Percentiles rank a stretch among this genome's conserved stretches.
Evolutionary conservation across 2,113 vertebrate genomes (phyloP).

Genomic region (Hemichromis elongatus): DNA sequence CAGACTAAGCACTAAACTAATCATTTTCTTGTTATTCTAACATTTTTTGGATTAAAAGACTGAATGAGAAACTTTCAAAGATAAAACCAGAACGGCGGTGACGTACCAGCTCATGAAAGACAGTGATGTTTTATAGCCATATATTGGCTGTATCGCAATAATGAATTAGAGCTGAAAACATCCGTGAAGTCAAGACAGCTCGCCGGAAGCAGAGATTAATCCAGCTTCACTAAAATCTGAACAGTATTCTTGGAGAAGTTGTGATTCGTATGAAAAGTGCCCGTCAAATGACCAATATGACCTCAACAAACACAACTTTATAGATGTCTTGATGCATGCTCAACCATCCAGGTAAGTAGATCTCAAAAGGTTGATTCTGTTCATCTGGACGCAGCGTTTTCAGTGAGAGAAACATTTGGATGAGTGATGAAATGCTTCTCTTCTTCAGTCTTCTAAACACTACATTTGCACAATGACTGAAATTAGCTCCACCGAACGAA

Average conservation of each 20-base stretch:
- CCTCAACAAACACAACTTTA: background rate
- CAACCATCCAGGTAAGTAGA: background rate
- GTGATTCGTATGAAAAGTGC: background rate
- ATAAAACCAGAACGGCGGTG: background rate
- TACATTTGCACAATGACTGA: background rate
- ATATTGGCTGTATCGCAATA: background rate
- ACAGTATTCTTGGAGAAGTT: background rate
- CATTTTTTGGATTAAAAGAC: background rate
- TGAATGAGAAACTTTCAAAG: background rate
- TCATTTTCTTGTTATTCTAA: background rate
- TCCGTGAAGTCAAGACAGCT: background rate
- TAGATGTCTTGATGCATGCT: background rate
- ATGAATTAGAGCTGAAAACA: background rate
- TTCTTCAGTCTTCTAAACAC: background rate
- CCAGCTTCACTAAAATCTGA: background rate
- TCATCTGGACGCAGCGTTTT: background rate
- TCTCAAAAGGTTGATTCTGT: background rate
- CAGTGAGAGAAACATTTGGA: no score
- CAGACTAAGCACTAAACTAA: background rate
- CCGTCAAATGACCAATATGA: background rate
- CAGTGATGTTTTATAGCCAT: background rate
- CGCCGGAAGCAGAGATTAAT: background rate
- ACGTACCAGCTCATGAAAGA: background rate
- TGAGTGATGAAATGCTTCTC: no score
- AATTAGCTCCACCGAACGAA: background rate